Percentiles rank a stretch among this genome's conserved stretches.
phyloP scores from a whole-genome alignment of 2,888 invertebrate genomes.

The Acanthococcus lagerstroemiae region DNA sequence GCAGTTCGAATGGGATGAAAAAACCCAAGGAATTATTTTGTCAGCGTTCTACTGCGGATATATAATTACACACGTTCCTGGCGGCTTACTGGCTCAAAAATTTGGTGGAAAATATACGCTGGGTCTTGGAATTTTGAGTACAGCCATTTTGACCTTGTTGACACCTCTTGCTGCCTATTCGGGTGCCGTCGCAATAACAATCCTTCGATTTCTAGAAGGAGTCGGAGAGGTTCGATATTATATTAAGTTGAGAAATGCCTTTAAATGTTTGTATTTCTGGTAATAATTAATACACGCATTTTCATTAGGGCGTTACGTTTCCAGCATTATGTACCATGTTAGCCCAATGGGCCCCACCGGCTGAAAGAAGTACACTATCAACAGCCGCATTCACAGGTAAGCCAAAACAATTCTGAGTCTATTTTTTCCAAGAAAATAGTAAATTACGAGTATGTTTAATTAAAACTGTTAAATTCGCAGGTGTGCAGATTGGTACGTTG shows the following conservation, averaged over 20 bases:
- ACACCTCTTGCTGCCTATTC: slow-evolving; percentile 43
- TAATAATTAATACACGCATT: neutral
- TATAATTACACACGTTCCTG: slow-evolving; percentile 44
- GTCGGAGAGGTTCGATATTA: slow-evolving; percentile 44
- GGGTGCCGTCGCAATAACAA: slow-evolving; percentile 44
- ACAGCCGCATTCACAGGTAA: slow-evolving; percentile 40
- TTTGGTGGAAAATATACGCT: slow-evolving; percentile 45
- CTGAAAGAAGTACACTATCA: slow-evolving; percentile 41
- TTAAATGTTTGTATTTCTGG: no score
- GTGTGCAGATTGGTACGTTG: slow-evolving; percentile 39
- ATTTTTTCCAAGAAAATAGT: neutral
- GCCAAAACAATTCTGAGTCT: neutral
- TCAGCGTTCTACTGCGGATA: slow-evolving; percentile 46
- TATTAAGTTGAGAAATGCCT: no score
- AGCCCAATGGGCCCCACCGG: slow-evolving; percentile 42
- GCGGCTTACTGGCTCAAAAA: slow-evolving; percentile 42
- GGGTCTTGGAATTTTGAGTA: slow-evolving; percentile 43
- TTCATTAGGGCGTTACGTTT: slow-evolving; percentile 40
- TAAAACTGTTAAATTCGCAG: slow-evolving; percentile 34
- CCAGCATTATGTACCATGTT: slow-evolving; percentile 44
- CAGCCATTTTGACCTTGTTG: slow-evolving; percentile 43
- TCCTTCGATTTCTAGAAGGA: slow-evolving; percentile 48
- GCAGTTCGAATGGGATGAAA: slow-evolving; percentile 57
- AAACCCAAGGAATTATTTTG: slow-evolving; percentile 43
- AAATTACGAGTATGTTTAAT: no score